Conservation (phyloP, 2,888 invertebrate genomes). For the Papilio elwesi region DNA sequence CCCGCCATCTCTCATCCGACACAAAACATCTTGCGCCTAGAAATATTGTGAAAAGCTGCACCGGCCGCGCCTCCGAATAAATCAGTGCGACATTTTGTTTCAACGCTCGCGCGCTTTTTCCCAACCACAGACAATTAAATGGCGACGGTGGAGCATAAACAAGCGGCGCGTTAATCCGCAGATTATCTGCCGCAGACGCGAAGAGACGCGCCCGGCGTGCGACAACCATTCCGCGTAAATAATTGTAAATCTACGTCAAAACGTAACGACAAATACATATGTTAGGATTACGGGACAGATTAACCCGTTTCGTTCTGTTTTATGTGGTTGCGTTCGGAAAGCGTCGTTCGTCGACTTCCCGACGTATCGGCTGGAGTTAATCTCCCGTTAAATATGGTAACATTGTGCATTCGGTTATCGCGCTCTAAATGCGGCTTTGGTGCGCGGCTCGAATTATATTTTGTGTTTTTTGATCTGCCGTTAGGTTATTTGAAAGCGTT, state of each 20-base stretch:
- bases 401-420: slow-evolving; percentile 62
- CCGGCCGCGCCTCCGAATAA: slow-evolving; percentile 61
- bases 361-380: slow-evolving; percentile 69
- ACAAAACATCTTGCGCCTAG: slow-evolving; percentile 79
- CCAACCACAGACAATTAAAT: slow-evolving; percentile 74
- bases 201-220: slow-evolving; percentile 73
- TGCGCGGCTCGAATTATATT: slow-evolving; percentile 34
- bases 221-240: slow-evolving; percentile 75
- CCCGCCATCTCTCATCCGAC: slow-evolving; percentile 72
- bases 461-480: slow-evolving; percentile 56
- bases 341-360: slow-evolving; percentile 67
- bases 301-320: slow-evolving; percentile 79
- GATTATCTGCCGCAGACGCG: slow-evolving; percentile 61
- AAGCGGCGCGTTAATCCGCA: slow-evolving; percentile 72
- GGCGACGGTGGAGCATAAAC: slow-evolving; percentile 75
- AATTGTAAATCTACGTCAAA: slow-evolving; percentile 85
- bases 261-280: slow-evolving; percentile 81
- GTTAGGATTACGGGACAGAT: slow-evolving; percentile 77
- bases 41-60: slow-evolving; percentile 76
- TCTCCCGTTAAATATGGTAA: slow-evolving; percentile 73
- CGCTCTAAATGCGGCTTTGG: slow-evolving; percentile 64
- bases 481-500: slow-evolving; percentile 40
- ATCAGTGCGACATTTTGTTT: slow-evolving; percentile 75
- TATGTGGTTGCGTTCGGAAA: slow-evolving; percentile 68
- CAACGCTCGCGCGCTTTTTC: slow-evolving; percentile 70